Base-by-base conservation (phyloP, 2,888 invertebrate species). In the Erpobdella octoculata region DNA sequence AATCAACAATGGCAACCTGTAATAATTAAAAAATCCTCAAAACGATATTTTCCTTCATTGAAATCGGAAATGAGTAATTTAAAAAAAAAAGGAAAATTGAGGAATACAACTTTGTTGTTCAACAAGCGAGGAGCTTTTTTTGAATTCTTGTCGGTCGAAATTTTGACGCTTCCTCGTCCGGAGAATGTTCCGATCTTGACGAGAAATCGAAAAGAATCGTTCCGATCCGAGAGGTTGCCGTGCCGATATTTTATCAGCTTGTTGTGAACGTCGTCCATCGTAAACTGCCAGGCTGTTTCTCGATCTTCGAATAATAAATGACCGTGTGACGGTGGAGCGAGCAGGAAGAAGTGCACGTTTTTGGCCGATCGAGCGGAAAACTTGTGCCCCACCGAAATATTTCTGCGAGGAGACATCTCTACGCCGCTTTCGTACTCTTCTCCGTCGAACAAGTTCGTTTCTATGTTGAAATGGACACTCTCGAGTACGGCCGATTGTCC, bases 271-370 rank as follows among this genome's bases (percentile, higher is more conserved):
- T 53, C 53, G 6, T 8, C 15, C 53, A 53, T 4, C 21, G 53
- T 53, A 53, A 53, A 53, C 28, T 53, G 53, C 53, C 53, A 53
- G 28, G n/a, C 53, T 21, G 28, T 53, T 53, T 53, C 53, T n/a
- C n/a, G n/a, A 9, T 53, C 28, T n/a, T 28, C 53, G 28, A 53
- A 25, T 53, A 8, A 25, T 28, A 53, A 15, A 25, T 53, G 21
- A 5, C 53, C 53, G 21, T 28, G 8, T 8, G 53, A 25, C 9
- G 53, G 53, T 25, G 53, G 53, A 25, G 53, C 28, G 21, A 53
- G 53, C 28, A 53, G 8, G 28, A 5, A 53, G 8, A 53, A 53
- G 28, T 25, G 6, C 8, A 53, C 28, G 4, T 53, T 53, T 28
- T 53, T n/a, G n/a, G n/a, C n/a, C n/a, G n/a, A n/a, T n/a, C n/a